These are phyloP conservation scores for Spisula subtruncata DNA, from an alignment of 2,888 invertebrate species.

Conservation along the genomic window DNA sequence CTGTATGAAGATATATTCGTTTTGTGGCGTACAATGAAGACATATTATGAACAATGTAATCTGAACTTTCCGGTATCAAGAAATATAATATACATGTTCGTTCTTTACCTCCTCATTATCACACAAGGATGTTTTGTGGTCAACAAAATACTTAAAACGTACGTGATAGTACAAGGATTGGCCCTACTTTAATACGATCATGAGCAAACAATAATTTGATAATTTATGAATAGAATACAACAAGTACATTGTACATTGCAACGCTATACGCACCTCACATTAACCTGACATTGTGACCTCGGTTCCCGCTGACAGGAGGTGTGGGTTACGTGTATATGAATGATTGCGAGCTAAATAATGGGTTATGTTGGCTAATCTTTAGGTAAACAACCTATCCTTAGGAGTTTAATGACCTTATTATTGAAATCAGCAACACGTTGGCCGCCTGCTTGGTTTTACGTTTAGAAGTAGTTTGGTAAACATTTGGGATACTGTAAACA, in stretches of 20 bases:
- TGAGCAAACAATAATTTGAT: slow-evolving; percentile 3
- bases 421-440: background rate
- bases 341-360: background rate
- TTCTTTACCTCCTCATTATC: background rate
- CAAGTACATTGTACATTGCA: background rate
- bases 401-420: background rate
- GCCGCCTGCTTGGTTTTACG: background rate
- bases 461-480: background rate
- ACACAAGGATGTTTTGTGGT: background rate
- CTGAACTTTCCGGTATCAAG: background rate
- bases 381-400: background rate
- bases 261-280: background rate
- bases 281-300: background rate
- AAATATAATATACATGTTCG: background rate
- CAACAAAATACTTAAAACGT: no score
- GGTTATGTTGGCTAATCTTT: background rate
- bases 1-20: no score
- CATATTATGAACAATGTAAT: no score
- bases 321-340: background rate
- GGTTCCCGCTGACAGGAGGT: background rate
- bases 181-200: background rate
- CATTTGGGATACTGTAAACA: background rate
- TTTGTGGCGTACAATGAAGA: no score
- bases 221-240: background rate
- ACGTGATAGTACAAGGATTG: background rate